phyloP scores from a whole-genome alignment of 2,797 vertebrate genomes.

The Jordanella pulchra region DNA sequence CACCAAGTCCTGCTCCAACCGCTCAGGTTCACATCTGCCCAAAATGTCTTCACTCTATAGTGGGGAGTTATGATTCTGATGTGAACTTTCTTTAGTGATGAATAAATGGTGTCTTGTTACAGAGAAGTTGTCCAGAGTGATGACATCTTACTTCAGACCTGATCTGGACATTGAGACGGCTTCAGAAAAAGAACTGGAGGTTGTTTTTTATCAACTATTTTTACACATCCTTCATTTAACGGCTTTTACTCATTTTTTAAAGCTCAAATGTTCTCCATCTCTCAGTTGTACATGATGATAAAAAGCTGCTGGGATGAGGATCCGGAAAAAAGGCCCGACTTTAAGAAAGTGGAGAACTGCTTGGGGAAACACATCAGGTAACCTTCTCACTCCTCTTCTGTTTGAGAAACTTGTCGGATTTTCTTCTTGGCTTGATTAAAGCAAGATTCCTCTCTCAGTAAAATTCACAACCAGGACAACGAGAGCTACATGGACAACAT shows the following conservation, averaged over 20 bases:
- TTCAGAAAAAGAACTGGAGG: slow-evolving; percentile 87
- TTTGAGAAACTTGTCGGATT: neutral
- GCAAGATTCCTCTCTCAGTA: slow-evolving; percentile 65
- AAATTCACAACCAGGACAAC: slow-evolving; percentile 89
- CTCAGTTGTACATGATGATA: slow-evolving; percentile 87
- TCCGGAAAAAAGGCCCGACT: slow-evolving; percentile 93
- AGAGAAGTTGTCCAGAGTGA: slow-evolving; percentile 91
- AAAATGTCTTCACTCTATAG: neutral
- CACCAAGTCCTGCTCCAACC: slow-evolving; percentile 73
- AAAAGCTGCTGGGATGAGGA: slow-evolving; percentile 96
- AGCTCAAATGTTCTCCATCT: neutral
- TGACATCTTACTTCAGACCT: slow-evolving; percentile 84
- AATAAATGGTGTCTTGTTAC: slow-evolving; percentile 16
- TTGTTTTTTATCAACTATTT: slow-evolving; percentile 21
- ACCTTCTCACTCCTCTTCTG: neutral
- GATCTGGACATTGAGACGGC: slow-evolving; percentile 85
- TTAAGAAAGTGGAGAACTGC: slow-evolving; percentile 91
- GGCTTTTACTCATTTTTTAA: neutral
- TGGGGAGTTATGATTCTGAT: no score
- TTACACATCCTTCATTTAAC: neutral
- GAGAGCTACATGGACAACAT: slow-evolving; percentile 98
- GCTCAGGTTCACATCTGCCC: slow-evolving; percentile 72
- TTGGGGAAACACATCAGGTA: slow-evolving; percentile 94
- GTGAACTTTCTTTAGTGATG: no score
- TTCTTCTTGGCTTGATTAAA: neutral